Percentiles rank a stretch among this genome's conserved stretches.
Conservation (phyloP, 92 coral and sea anemone species). For the Micromussa lordhowensis region DNA sequence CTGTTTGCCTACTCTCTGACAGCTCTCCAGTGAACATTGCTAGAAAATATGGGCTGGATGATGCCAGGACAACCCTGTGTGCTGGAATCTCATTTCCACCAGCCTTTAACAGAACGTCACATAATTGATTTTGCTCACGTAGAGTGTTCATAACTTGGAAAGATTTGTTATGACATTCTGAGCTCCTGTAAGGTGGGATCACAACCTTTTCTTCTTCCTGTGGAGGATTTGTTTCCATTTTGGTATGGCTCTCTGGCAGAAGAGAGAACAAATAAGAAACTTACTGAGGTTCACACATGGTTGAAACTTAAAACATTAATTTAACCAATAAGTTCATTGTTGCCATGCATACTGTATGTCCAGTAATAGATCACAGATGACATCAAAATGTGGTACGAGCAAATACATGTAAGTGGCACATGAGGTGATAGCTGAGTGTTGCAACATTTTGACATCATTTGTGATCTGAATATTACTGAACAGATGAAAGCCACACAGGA, state of each 20-base stretch:
- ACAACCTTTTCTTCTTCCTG: slow-evolving; percentile 84
- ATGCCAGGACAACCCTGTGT: slow-evolving; percentile 93
- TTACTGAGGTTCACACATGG: no score
- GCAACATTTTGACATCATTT: no score
- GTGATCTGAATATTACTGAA: no score
- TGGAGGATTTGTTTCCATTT: slow-evolving; percentile 40
- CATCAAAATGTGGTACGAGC: no score
- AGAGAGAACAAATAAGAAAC: not conserved
- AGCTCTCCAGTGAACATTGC: slow-evolving; percentile 99
- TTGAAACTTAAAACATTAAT: no score
- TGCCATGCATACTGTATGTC: no score
- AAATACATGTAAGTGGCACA: no score
- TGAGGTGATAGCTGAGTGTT: no score
- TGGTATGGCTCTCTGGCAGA: not conserved
- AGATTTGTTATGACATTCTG: slow-evolving; percentile 85
- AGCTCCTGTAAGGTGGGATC: slow-evolving; percentile 84
- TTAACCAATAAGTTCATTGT: no score
- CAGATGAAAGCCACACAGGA: no score
- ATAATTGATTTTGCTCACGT: slow-evolving; percentile 88
- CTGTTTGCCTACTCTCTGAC: slow-evolving; percentile 90
- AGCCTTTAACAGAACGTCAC: slow-evolving; percentile 91
- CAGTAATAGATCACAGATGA: no score
- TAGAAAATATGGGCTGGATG: slow-evolving; percentile 92
- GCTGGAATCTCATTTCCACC: slow-evolving; percentile 86
- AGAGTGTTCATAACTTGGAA: slow-evolving; percentile 93